Evolutionary conservation across 2,797 vertebrate genomes (phyloP), one percentile per base, ranked within the genome.

Genomic region (Podarcis siculus): DNA sequence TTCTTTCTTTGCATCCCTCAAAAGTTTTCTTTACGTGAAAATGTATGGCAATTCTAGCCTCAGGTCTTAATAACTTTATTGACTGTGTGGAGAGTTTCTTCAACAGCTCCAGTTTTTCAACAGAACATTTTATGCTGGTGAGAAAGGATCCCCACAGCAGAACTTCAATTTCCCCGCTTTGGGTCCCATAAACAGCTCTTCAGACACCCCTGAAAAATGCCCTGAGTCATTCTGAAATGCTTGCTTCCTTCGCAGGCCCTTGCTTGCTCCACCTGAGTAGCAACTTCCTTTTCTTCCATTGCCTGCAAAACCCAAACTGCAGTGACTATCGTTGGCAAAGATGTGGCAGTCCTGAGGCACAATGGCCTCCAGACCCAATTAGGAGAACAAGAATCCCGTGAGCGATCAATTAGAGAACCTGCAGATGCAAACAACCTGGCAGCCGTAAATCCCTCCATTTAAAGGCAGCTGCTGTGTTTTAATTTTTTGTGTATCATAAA

Each of bases 401-500:
- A 84, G 81, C 69, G 35, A 89, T 66, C 37, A 82, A 27, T 87
- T 87, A 32, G 79, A 19, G 35, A 19, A 61, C 0, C 1, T n/a
- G 12, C 25, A 64, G 72, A 17, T 95, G 90, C 5, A 9, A 69
- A 84, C 89, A 30, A 27, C 23, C 49, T 17, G 17, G 81, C 49
- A 92, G 86, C 80, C 64, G 2, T 21, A 3, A 9, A 42, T 83
- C 76, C 80, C 55, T 81, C 78, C 30, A n/a, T 58, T 90, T 82
- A 86, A 93, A 95, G 39, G 6, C 32, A 90, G 71, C 35, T 17
- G 12, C 86, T 92, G 19, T 13, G 42, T 35, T 72, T 72, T 87
- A n/a, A 92, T 86, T 89, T 76, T 91, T 86, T 87, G 39, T 32
- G 0, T 71, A 45, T 89, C 23, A 69, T 9, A 87, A 92, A 94